A percentile compares a stretch with the other conserved stretches of the same genome.
Evolutionary conservation across 1,140 invertebrate genomes (phyloP).

Genomic region (Ericerus pela): DNA sequence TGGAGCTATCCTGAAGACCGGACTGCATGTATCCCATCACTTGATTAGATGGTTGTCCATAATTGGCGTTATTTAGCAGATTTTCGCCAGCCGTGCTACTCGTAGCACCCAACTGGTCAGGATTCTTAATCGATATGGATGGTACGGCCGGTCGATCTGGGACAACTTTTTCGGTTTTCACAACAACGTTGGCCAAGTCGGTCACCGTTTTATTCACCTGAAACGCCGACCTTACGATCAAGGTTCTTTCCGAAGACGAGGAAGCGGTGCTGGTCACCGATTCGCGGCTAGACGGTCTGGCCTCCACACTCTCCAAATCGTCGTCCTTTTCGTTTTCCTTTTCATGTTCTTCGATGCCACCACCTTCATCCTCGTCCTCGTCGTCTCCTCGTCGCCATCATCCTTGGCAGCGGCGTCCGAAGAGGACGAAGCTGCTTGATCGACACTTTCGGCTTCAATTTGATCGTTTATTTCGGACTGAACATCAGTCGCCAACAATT

Average conservation of each 20-base stretch:
- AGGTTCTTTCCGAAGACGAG: neutral
- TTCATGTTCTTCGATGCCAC: neutral
- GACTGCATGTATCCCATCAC: constrained; percentile 1
- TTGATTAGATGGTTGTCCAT: neutral
- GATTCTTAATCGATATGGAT: neutral
- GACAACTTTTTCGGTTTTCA: neutral
- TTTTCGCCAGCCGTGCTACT: neutral
- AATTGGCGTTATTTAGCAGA: neutral
- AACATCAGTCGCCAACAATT: no score
- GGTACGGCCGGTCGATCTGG: neutral
- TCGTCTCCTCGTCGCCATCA: neutral
- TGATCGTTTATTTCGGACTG: no score
- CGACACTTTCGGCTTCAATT: neutral
- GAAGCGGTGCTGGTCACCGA: neutral
- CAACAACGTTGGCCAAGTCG: neutral
- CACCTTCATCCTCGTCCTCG: neutral
- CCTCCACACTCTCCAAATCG: neutral
- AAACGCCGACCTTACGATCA: neutral
- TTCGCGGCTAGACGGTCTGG: constrained; percentile 1
- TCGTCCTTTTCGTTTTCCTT: neutral
- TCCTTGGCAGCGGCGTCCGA: no score
- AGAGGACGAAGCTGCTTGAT: no score
- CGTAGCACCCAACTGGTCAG: neutral
- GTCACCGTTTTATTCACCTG: neutral
- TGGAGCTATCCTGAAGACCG: neutral